Percentiles rank a stretch among this genome's conserved stretches.
Evolutionary conservation across 2,888 invertebrate species (phyloP).

Genomic region (Hirtodrosophila trivittata): DNA sequence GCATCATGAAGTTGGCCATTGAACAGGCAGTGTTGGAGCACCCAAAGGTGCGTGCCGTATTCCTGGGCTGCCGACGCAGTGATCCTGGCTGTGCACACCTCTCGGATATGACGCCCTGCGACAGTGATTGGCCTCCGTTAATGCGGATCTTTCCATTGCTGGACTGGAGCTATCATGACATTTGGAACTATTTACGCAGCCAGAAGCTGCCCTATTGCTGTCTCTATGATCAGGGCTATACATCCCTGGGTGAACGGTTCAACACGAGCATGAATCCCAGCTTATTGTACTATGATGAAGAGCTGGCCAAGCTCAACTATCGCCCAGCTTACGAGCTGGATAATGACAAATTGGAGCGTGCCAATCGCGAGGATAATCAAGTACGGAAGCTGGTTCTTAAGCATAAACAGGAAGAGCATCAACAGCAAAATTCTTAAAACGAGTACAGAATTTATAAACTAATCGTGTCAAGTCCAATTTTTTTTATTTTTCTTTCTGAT

Average conservation of each 20-base stretch:
- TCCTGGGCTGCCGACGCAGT: slow-evolving; percentile 94
- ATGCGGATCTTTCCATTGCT: slow-evolving; percentile 94
- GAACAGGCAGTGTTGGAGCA: slow-evolving; percentile 85
- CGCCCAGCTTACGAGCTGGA: slow-evolving; percentile 88
- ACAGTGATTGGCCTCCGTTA: slow-evolving; percentile 93
- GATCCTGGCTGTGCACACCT: slow-evolving; percentile 91
- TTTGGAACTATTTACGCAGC: slow-evolving; percentile 93
- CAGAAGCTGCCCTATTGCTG: slow-evolving; percentile 93
- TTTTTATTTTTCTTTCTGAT: neutral
- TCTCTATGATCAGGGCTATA: slow-evolving; percentile 95
- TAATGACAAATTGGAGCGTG: slow-evolving; percentile 68
- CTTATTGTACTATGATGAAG: slow-evolving; percentile 85
- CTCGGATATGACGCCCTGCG: slow-evolving; percentile 89
- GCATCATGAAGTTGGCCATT: slow-evolving; percentile 89
- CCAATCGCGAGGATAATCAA: slow-evolving; percentile 60
- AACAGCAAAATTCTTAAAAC: slow-evolving; percentile 6
- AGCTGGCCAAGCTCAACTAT: slow-evolving; percentile 85
- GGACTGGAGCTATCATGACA: slow-evolving; percentile 94
- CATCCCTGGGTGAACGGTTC: slow-evolving; percentile 91
- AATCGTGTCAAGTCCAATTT: slow-evolving; percentile 39
- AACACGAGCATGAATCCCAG: slow-evolving; percentile 92
- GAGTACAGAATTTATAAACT: neutral
- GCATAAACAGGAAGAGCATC: slow-evolving; percentile 3
- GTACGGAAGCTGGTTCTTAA: neutral
- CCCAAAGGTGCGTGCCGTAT: slow-evolving; percentile 89